Conservation (phyloP, 2,113 vertebrate genomes). For the Macquaria australasica region DNA sequence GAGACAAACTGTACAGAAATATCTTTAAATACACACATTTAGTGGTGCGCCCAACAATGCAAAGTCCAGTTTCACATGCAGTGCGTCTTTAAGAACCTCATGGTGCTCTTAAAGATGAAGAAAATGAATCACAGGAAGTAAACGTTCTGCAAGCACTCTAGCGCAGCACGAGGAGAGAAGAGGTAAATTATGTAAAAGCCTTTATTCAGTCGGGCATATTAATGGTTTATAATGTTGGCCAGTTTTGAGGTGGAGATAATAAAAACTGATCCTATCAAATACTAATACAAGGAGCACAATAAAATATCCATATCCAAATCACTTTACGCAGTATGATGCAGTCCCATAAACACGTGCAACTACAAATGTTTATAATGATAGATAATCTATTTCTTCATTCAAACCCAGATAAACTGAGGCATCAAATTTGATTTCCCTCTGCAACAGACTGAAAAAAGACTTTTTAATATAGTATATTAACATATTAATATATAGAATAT, state of each 20-base stretch:
- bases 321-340: neutral
- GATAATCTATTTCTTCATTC: neutral
- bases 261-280: neutral
- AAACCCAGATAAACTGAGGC: neutral
- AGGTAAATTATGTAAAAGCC: slow-evolving; percentile 16
- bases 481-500: too few species aligned
- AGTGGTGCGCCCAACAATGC: neutral
- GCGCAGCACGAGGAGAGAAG: neutral
- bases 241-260: neutral
- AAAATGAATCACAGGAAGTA: neutral
- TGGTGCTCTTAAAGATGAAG: neutral
- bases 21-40: neutral
- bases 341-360: too few species aligned
- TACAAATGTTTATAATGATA: neutral
- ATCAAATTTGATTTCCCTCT: neutral
- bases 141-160: neutral
- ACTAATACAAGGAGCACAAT: neutral
- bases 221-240: neutral
- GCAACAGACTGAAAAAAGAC: neutral
- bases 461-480: neutral
- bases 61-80: neutral
- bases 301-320: neutral
- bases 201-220: neutral
- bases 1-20: too few species aligned
- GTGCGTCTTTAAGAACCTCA: neutral